Conservation (phyloP, 2,888 invertebrate species). For the Chalcosyrphus nemorum region DNA sequence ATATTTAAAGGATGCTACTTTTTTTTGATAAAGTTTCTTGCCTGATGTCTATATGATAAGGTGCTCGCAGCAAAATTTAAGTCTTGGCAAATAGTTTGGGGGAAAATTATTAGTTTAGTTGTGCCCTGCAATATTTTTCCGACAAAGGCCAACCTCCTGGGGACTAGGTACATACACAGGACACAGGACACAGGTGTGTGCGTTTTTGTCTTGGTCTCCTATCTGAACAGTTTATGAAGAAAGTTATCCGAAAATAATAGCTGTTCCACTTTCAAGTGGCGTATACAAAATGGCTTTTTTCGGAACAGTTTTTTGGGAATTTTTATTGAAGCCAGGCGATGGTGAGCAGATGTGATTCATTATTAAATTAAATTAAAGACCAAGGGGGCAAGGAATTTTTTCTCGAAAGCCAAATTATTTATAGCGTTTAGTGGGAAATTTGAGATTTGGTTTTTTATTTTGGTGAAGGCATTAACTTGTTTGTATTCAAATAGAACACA, state of each 20-base stretch:
- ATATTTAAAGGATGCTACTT: neutral
- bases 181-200: neutral
- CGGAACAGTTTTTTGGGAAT: neutral
- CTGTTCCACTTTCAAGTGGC: conserved; percentile 12
- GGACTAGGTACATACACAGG: too few relatives aligned
- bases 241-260: conserved; percentile 16
- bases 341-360: neutral
- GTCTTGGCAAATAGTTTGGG: conserved; percentile 2
- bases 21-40: neutral
- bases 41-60: neutral
- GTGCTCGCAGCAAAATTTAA: neutral
- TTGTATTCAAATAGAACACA: too few relatives aligned
- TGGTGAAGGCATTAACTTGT: too few relatives aligned
- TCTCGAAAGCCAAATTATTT: too few relatives aligned
- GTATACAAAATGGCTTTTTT: neutral
- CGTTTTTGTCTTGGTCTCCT: neutral
- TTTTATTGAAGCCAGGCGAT: neutral
- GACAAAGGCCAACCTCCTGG: neutral
- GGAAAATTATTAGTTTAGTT: conserved; percentile 17
- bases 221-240: neutral
- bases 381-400: too few relatives aligned
- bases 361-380: neutral
- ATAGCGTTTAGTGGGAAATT: too few relatives aligned
- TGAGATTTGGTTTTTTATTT: too few relatives aligned
- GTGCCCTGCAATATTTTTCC: neutral